Evolutionary conservation across 2,113 vertebrate genomes (phyloP).

Genomic region (Menidia beryllina): DNA sequence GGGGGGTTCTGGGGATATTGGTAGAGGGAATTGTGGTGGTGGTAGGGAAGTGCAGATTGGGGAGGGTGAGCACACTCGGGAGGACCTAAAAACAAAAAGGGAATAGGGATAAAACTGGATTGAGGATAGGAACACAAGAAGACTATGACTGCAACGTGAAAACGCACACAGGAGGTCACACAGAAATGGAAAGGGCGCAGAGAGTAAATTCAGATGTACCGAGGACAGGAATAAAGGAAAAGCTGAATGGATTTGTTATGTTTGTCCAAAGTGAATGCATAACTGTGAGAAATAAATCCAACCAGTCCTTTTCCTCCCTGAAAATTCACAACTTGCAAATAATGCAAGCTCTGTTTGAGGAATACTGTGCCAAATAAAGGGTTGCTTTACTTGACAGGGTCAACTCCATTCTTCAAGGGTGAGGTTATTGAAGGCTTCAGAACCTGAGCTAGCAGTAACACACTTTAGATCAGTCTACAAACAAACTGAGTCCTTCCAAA

Average conservation of each 20-base stretch:
- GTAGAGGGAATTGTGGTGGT: conserved; percentile 68
- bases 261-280: background rate
- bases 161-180: conserved; percentile 40
- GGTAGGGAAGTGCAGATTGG: conserved; percentile 77
- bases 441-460: background rate
- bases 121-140: conserved; percentile 58
- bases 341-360: background rate
- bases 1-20: conserved; percentile 79
- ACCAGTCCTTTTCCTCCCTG: no score
- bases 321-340: background rate
- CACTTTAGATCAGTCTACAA: conserved; percentile 6
- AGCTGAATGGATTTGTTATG: background rate
- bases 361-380: background rate
- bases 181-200: conserved; percentile 9
- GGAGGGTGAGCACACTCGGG: conserved; percentile 77
- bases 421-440: conserved; percentile 1
- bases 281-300: no score
- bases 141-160: conserved; percentile 52
- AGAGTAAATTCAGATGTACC: background rate
- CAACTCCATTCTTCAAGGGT: conserved; percentile 37
- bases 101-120: conserved; percentile 63
- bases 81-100: conserved; percentile 81
- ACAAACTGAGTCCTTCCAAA: background rate
- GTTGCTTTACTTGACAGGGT: background rate
- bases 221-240: background rate